phyloP scores from a whole-genome alignment of 1,140 invertebrate species.

The Drosophila malerkotliana region DNA sequence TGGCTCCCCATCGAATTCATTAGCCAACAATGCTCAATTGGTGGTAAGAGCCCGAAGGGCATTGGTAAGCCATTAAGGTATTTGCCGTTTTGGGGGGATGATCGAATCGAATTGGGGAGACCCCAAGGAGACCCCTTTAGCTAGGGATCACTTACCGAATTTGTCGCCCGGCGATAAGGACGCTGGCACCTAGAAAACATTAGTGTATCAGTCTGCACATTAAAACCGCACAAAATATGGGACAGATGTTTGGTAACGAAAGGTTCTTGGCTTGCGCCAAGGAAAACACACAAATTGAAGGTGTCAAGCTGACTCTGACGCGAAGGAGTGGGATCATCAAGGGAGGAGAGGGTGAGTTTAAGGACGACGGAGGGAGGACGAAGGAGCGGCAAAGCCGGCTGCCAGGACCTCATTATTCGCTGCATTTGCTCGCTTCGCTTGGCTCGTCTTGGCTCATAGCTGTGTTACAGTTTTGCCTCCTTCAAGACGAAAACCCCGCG shows the following conservation, averaged over 20 bases:
- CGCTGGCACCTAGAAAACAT: conserved; percentile 29
- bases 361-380: conserved; percentile 35
- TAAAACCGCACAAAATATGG: conserved; percentile 79
- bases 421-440: conserved; percentile 63
- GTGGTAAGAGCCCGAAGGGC: conserved; percentile 10
- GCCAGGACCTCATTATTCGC: conserved; percentile 72
- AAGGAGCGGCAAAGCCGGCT: conserved; percentile 69
- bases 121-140: conserved; percentile 20
- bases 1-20: conserved; percentile 34
- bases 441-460: conserved; percentile 22
- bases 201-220: conserved; percentile 44
- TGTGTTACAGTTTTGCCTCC: conserved; percentile 67
- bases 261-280: conserved; percentile 73
- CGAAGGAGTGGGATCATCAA: conserved; percentile 24
- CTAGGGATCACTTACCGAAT: conserved; percentile 67
- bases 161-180: conserved; percentile 63
- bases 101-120: conserved; percentile 13
- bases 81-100: conserved; percentile 26
- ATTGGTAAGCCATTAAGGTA: conserved; percentile 19
- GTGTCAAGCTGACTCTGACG: conserved; percentile 67
- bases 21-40: conserved; percentile 28
- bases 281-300: conserved; percentile 69
- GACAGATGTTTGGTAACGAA: conserved; percentile 67
- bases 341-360: conserved; percentile 25
- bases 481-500: conserved; percentile 68